These are phyloP conservation scores for Rhodinocichla rosea DNA, from an alignment of 2,113 vertebrate genomes.

Conservation along the genomic window DNA sequence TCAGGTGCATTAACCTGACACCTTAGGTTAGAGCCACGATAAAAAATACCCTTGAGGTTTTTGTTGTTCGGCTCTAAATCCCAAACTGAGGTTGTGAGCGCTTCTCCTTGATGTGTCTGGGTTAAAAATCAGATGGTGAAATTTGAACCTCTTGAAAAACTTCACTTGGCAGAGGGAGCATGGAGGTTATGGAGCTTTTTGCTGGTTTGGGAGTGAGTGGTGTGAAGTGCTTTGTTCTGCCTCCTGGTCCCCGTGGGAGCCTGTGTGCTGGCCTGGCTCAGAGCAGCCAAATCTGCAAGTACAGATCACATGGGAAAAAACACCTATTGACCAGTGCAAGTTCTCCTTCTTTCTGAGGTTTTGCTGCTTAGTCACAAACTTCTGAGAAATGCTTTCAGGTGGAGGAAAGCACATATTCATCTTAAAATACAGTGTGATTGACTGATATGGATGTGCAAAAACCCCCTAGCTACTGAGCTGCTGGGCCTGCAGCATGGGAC, in stretches of 20 bases:
- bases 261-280: accelerated
- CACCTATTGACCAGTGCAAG: background rate
- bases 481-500: accelerated
- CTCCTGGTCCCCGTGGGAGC: background rate
- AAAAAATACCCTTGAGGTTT: background rate
- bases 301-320: background rate
- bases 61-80: background rate
- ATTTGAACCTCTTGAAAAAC: background rate
- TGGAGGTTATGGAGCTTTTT: background rate
- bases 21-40: background rate
- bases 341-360: background rate
- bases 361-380: background rate
- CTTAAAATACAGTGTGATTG: background rate
- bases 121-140: background rate
- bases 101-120: background rate
- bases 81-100: background rate
- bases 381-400: background rate
- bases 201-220: background rate
- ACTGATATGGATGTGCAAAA: background rate
- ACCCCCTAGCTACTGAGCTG: background rate
- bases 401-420: background rate
- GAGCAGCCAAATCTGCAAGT: background rate
- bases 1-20: background rate
- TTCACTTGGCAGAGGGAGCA: background rate
- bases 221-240: background rate